Base-by-base conservation (phyloP, 2,888 invertebrate species). In the Coenonympha glycerion region DNA sequence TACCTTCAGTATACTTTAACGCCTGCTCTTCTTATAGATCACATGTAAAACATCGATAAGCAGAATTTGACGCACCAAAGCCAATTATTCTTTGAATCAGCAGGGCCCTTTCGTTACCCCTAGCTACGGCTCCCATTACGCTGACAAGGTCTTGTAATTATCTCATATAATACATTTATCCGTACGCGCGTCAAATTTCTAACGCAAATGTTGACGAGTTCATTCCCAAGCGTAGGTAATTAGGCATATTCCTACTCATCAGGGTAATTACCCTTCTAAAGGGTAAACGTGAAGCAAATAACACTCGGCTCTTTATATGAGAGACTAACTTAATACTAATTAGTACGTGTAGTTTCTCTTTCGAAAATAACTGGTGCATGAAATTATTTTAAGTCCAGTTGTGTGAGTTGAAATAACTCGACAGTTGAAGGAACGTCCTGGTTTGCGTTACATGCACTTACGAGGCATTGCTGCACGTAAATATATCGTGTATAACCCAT, bases 151-250 rank as follows among this genome's bases (percentile, higher is more conserved):
- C 33, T 51, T 51, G 41, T 52, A 47, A 52, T 52, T 52, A 52
- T 47, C 51, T 47, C 42, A 42, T 47, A 52, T 42, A 47, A 47
- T 52, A 52, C 45, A 52, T 42, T 47, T 47, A 42, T 36, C 24
- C 45, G 47, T 37, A 37, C 24, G 47, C 42, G 47, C 47, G 41
- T 52, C 42, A 52, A 52, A 52, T 52, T 52, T 52, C 51, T 42
- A 42, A 37, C 47, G 37, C 42, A 52, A 47, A 52, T 52, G 51
- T 52, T 52, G 51, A 47, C 51, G 51, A 52, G 47, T 52, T 52
- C 47, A 36, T 41, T 52, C 42, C 42, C 42, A 31, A 37, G 47
- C 41, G 42, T 47, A 52, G 36, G 51, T 52, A 52, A 52, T 47
- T 52, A 52, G 42, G 47, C 51, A 42, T 52, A 52, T 52, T 47